phyloP scores from a whole-genome alignment of 2,113 vertebrate genomes.

The Rissa tridactyla region DNA sequence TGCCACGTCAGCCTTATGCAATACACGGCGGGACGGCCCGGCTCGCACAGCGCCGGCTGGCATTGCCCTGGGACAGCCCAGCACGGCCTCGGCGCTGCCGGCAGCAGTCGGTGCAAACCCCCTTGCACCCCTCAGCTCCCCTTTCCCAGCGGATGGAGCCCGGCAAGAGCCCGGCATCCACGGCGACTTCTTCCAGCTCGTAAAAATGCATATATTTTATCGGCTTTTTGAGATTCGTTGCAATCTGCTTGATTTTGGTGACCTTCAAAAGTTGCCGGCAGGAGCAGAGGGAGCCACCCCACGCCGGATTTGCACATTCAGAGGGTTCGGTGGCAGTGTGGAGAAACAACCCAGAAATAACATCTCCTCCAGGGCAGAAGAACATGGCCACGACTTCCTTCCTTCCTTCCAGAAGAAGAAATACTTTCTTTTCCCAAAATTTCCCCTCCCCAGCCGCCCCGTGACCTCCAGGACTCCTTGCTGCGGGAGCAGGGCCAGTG shows the following conservation, averaged over 20 bases:
- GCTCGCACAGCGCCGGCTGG: rapidly evolving
- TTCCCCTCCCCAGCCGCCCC: rapidly evolving
- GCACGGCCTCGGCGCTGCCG: rapidly evolving
- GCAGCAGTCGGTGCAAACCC: not conserved
- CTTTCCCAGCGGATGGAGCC: rapidly evolving
- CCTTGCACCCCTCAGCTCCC: not conserved
- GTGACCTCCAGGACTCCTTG: not conserved
- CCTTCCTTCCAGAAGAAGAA: not conserved
- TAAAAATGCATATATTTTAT: rapidly evolving
- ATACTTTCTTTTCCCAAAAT: not conserved
- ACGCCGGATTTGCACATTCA: rapidly evolving
- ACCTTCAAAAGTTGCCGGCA: rapidly evolving
- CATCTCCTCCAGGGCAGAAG: not conserved
- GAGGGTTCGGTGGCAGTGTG: rapidly evolving
- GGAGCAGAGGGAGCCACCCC: not conserved
- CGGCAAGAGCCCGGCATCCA: rapidly evolving
- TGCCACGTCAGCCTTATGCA: not conserved
- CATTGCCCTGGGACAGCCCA: rapidly evolving
- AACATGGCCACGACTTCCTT: not conserved
- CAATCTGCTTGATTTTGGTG: not conserved
- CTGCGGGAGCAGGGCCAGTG: rapidly evolving
- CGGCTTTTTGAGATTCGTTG: not conserved
- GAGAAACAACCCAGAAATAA: not conserved
- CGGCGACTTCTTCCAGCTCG: rapidly evolving
- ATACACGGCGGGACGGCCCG: not conserved